phyloP scores from a whole-genome alignment of 2,888 invertebrate genomes.

The Eurytoma californica region DNA sequence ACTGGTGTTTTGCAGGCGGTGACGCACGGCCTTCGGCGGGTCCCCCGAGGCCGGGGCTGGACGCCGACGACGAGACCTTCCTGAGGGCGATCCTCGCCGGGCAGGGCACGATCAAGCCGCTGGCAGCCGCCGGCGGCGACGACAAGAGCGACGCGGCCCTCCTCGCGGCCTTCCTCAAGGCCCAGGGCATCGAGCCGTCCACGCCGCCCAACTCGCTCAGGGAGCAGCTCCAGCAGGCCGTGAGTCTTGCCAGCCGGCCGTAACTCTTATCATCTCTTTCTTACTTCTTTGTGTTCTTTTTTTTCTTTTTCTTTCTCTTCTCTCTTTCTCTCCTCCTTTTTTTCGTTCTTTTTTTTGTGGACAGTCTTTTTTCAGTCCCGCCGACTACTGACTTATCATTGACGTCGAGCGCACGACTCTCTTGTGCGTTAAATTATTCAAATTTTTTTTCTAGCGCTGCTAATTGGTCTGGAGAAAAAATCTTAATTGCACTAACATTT shows the following conservation, averaged over 20 bases:
- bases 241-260: slow-evolving; percentile 70
- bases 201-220: slow-evolving; percentile 79
- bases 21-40: background rate
- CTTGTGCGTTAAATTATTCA: too few species aligned
- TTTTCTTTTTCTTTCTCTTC: background rate
- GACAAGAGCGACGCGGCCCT: slow-evolving; percentile 82
- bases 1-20: background rate
- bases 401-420: too few species aligned
- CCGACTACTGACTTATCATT: too few species aligned
- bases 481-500: too few species aligned
- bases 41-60: slow-evolving; percentile 3
- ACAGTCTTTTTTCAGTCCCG: too few species aligned
- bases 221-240: slow-evolving; percentile 78
- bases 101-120: slow-evolving; percentile 60
- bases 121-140: slow-evolving; percentile 63
- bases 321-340: background rate
- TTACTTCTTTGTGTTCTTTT: background rate
- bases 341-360: background rate
- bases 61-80: slow-evolving; percentile 66
- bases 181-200: slow-evolving; percentile 84
- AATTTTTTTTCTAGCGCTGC: too few species aligned
- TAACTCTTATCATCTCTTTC: background rate
- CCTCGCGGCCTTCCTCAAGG: slow-evolving; percentile 82
- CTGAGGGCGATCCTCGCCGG: slow-evolving; percentile 66
- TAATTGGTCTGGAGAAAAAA: too few species aligned